Evolutionary conservation across 2,797 vertebrate genomes (phyloP), one percentile per base, ranked within the genome.

Genomic region (Craterocephalus amniculus): DNA sequence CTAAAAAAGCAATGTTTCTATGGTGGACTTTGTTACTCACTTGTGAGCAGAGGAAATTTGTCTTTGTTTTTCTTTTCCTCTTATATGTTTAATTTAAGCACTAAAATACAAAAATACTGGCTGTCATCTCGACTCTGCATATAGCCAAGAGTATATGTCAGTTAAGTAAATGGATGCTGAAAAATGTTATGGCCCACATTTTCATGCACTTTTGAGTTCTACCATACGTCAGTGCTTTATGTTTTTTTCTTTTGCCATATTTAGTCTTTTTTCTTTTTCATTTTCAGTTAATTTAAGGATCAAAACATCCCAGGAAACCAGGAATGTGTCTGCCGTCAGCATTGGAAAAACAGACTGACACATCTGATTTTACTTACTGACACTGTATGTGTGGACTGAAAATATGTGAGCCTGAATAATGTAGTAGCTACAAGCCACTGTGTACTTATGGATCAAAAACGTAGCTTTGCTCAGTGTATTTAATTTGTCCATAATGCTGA

Each of bases 251-350:
- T 79, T 80, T 58, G 56, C 83, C 75, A 87, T 80, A 66, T 82
- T 75, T 72, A 90, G 52, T 89, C 67, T 68, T 59, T 57, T 18
- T 86, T 83, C 79, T 79, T 87, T 90, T 69, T 84, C 80, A 74
- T 55, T 91, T 90, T 90, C 85, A 93, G 92, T 92, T 93, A 85
- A 94, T 84, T 91, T 85, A 70, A 86, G 84, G 85, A 86, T 88
- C 81, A 91, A 84, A 62, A 86, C 87, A 81, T 84, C 88, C 87
- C 89, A 73, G 74, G 73, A 85, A 85, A 79, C 88, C 85, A 86
- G 83, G 89, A 89, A 84, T 89, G 87, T 90, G 83, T 89, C 84
- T 78, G 70, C 80, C 79, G 65, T 90, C 91, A 83, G 80, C 85
- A 87, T 89, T 78, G 87, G 78, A 81, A 90, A 80, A 79, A 87